phyloP scores from a whole-genome alignment of 2,113 vertebrate species.

The Mustelus asterias region DNA sequence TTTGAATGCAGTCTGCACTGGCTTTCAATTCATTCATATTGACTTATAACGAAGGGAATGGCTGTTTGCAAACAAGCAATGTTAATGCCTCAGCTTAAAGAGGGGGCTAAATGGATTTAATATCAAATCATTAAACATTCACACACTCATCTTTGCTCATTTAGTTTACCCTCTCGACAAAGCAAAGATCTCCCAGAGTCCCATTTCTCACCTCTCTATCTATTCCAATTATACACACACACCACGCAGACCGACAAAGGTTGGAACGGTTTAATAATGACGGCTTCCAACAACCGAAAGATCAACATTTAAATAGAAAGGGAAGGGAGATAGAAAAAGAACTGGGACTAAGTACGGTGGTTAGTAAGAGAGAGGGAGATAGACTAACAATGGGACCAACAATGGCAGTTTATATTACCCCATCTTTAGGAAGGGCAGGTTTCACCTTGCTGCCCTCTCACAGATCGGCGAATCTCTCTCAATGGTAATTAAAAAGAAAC shows the following conservation, averaged over 20 bases:
- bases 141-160: not conserved
- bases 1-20: not conserved
- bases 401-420: not conserved
- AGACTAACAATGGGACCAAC: too few relatives aligned
- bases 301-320: not conserved
- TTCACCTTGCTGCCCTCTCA: not conserved
- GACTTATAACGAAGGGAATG: not conserved
- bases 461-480: conserved; percentile 41
- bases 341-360: not conserved
- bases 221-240: not conserved
- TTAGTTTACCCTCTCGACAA: not conserved
- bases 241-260: not conserved
- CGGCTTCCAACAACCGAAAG: not conserved
- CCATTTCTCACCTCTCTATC: not conserved
- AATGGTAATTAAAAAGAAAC: conserved; percentile 46
- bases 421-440: conserved; percentile 38
- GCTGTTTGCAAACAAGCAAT: not conserved
- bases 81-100: not conserved
- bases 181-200: not conserved
- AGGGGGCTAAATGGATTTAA: not conserved
- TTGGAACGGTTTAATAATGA: not conserved
- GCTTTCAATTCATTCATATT: not conserved
- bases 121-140: not conserved
- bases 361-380: too few relatives aligned
- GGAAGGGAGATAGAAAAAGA: not conserved